Percentiles rank a stretch among this genome's conserved stretches.
phyloP scores from a whole-genome alignment of 2,888 invertebrate genomes.

The Pegoplata infirma region DNA sequence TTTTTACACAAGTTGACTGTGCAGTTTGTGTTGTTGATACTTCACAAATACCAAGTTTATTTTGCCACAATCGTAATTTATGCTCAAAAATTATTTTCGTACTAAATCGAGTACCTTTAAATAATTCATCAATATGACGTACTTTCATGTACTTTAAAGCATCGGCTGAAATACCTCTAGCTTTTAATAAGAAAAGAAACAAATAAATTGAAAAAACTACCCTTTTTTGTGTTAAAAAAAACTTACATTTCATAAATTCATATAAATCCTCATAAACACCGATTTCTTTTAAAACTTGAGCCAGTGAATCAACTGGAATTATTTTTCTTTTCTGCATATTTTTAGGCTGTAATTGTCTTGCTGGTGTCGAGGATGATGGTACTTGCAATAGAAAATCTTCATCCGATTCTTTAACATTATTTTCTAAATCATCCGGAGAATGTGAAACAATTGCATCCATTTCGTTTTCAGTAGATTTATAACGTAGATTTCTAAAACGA shows the following conservation, averaged over 20 bases:
- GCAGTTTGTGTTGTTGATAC: neutral
- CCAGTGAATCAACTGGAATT: neutral
- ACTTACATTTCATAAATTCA: slow-evolving; percentile 33
- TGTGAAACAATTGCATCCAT: neutral
- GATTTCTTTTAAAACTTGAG: neutral
- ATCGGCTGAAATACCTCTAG: slow-evolving; percentile 10
- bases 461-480: neutral
- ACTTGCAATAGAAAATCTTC: neutral
- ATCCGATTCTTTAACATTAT: neutral
- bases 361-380: neutral
- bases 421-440: neutral
- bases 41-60: slow-evolving; percentile 14
- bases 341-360: neutral
- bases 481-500: neutral
- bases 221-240: neutral
- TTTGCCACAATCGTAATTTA: slow-evolving; percentile 35
- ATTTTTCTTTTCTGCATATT: neutral
- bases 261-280: slow-evolving; percentile 15
- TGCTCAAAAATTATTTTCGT: slow-evolving; percentile 45
- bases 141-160: slow-evolving; percentile 39
- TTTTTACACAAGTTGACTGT: too few species aligned
- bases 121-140: slow-evolving; percentile 50
- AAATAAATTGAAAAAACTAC: neutral
- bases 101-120: slow-evolving; percentile 9
- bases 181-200: slow-evolving; percentile 6